Evolutionary conservation across 37 sponge, comb jelly and placozoan species (phyloP).

Genomic region (Halichondria panicea): DNA sequence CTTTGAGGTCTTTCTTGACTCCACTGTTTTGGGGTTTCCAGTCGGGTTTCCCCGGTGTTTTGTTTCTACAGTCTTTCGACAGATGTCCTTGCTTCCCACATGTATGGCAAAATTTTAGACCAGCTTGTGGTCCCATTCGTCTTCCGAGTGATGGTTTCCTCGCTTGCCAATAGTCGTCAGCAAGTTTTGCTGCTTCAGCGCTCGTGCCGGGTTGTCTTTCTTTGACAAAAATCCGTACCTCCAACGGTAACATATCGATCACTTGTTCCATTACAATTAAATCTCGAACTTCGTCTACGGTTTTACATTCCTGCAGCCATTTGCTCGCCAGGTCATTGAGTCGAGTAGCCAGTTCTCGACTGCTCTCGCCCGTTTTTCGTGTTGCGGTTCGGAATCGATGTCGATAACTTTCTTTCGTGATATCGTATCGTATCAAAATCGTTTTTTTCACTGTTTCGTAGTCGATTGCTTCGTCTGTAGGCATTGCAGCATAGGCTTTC

Average conservation of each 20-base stretch:
- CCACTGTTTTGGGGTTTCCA: too few species aligned
- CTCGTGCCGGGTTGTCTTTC: conserved; percentile 18
- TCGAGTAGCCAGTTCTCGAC: conserved; percentile 26
- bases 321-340: conserved; percentile 3
- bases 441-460: conserved; percentile 33
- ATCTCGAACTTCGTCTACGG: background rate
- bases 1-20: too few species aligned
- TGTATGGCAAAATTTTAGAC: too few species aligned
- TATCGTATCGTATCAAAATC: conserved; percentile 33
- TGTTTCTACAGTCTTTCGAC: too few species aligned
- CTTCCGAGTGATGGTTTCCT: too few species aligned
- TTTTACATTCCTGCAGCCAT: conserved; percentile 20
- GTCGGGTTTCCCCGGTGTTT: too few species aligned
- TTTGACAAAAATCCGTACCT: background rate
- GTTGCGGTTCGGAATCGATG: conserved; percentile 29
- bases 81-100: too few species aligned
- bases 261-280: conserved; percentile 7
- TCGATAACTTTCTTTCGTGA: conserved; percentile 40
- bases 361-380: conserved; percentile 16
- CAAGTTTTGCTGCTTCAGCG: conserved; percentile 10
- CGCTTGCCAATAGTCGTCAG: conserved; percentile 23
- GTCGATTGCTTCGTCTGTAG: too few species aligned
- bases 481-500: conserved; percentile 21
- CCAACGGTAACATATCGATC: background rate
- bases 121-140: too few species aligned